These are phyloP conservation scores for Amphimallon solstitiale DNA, from an alignment of 2,888 invertebrate genomes.

Conservation along the genomic window DNA sequence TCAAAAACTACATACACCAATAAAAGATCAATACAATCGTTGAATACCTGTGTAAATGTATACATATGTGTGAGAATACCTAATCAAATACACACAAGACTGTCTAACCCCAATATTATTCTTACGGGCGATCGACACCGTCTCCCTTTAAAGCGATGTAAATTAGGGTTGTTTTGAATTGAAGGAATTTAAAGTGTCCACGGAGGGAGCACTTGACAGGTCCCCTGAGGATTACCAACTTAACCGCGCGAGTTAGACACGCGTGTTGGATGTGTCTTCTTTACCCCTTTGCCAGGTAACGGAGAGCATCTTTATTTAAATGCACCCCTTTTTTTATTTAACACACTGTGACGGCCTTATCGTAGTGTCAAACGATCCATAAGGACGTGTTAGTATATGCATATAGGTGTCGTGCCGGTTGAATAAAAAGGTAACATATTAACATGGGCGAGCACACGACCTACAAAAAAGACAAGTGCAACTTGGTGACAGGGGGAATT, in stretches of 20 bases:
- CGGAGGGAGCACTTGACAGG: slow-evolving; percentile 48
- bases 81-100: neutral
- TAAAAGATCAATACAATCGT: too few species aligned
- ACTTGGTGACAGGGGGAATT: too few species aligned
- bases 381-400: slow-evolving; percentile 38
- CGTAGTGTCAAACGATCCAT: slow-evolving; percentile 39
- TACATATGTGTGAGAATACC: too few species aligned
- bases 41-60: too few species aligned
- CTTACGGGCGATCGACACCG: slow-evolving; percentile 21
- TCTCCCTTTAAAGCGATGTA: slow-evolving; percentile 49
- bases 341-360: slow-evolving; percentile 28
- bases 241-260: slow-evolving; percentile 50
- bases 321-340: slow-evolving; percentile 43
- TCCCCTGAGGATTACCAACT: slow-evolving; percentile 50
- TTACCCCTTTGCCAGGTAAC: slow-evolving; percentile 42
- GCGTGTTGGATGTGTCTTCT: slow-evolving; percentile 33
- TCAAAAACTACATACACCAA: too few species aligned
- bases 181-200: slow-evolving; percentile 52
- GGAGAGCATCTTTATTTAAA: slow-evolving; percentile 44
- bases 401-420: slow-evolving; percentile 24
- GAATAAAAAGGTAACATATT: slow-evolving; percentile 15
- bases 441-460: slow-evolving; percentile 12
- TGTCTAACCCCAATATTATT: slow-evolving; percentile 32
- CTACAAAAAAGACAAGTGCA: slow-evolving; percentile 11
- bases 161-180: slow-evolving; percentile 48